phyloP scores from a whole-genome alignment of 2,888 invertebrate genomes.

The Lepidonotus clava region DNA sequence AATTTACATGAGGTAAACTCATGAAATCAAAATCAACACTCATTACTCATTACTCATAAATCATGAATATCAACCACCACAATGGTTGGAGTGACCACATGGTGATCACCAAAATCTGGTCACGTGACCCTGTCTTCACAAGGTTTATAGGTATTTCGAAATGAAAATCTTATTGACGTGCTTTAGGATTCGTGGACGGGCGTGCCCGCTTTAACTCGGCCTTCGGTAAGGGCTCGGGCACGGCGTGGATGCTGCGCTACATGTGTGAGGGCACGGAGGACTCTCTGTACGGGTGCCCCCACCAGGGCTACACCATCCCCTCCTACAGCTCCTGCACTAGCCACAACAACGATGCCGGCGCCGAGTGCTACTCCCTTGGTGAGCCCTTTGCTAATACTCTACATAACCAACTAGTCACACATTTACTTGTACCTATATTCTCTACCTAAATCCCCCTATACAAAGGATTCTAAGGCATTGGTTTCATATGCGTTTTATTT shows the following conservation, averaged over 20 bases:
- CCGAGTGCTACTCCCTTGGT: constrained; percentile 48
- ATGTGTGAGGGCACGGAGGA: constrained; percentile 19
- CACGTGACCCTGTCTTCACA: too few species aligned
- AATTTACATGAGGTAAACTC: too few species aligned
- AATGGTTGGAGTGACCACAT: too few species aligned
- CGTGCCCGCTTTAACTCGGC: background rate
- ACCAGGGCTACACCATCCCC: constrained; percentile 26
- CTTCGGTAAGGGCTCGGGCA: background rate
- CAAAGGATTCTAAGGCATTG: background rate
- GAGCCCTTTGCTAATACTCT: background rate
- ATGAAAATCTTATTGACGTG: background rate
- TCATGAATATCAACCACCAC: too few species aligned
- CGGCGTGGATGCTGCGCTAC: constrained; percentile 6
- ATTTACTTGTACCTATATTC: background rate
- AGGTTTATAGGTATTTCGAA: background rate
- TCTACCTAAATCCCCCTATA: background rate
- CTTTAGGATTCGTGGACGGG: constrained; percentile 23
- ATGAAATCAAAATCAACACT: too few species aligned
- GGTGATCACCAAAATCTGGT: too few species aligned
- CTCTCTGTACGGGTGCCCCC: constrained; percentile 31
- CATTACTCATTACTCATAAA: too few species aligned
- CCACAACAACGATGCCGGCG: constrained; percentile 51
- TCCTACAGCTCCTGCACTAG: background rate
- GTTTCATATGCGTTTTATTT: background rate
- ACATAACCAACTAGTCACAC: background rate